These are phyloP conservation scores for Trypoxylus dichotomus DNA, from an alignment of 1,140 invertebrate species.

Conservation along the genomic window DNA sequence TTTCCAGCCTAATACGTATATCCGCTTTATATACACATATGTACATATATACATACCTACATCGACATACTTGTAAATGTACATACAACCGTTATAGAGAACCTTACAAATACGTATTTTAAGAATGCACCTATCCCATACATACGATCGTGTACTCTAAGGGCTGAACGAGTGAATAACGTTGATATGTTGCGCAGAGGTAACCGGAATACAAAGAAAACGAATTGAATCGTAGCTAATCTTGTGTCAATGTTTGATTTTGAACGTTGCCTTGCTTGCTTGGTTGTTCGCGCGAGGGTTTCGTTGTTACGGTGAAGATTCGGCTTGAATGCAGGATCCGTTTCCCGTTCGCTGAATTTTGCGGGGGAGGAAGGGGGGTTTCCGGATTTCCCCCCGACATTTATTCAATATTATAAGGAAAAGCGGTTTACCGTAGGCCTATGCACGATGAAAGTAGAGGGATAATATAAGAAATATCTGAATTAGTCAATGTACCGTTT, in stretches of 20 bases:
- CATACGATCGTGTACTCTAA: not conserved
- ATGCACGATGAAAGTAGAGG: not conserved
- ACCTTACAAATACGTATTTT: not conserved
- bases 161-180: not conserved
- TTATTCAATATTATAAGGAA: conserved; percentile 4
- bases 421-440: not conserved
- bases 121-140: not conserved
- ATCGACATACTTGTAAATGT: too few species aligned
- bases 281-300: not conserved
- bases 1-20: not conserved
- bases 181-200: not conserved
- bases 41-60: not conserved
- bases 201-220: conserved; percentile 11
- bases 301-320: conserved; percentile 4
- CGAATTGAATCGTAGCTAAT: conserved; percentile 22
- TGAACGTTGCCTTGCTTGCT: conserved; percentile 19
- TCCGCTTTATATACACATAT: not conserved
- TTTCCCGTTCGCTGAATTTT: not conserved
- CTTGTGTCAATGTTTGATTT: conserved; percentile 24
- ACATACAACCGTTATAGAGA: not conserved
- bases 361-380: not conserved
- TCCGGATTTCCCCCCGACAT: not conserved
- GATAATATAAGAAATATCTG: conserved; percentile 21
- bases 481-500: conserved; percentile 22
- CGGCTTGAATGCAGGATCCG: not conserved